Percentiles rank a stretch among this genome's conserved stretches.
Conservation (phyloP, 2,113 vertebrate genomes). For the Salvelinus sp. region DNA sequence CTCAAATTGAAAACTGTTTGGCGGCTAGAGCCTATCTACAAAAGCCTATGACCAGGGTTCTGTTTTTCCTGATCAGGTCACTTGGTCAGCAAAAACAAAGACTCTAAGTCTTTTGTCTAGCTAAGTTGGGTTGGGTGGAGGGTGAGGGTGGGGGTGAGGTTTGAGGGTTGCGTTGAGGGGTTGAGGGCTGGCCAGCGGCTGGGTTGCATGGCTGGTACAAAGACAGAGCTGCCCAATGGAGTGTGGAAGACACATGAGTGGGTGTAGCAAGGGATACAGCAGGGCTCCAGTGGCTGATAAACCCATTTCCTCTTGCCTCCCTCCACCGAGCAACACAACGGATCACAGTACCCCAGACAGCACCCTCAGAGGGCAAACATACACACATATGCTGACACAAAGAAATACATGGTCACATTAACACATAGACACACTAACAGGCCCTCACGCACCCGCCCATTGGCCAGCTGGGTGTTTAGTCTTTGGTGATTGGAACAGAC, state of each 20-base stretch:
- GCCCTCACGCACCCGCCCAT: too few species aligned
- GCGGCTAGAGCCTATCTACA: background rate
- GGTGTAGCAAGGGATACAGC: background rate
- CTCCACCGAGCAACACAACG: constrained; percentile 21
- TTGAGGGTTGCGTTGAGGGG: background rate
- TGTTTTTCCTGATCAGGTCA: too few species aligned
- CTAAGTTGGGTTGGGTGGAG: background rate
- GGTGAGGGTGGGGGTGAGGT: background rate
- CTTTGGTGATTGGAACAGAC: background rate
- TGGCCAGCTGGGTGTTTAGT: too few species aligned
- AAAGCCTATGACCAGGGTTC: too few species aligned
- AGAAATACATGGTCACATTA: background rate
- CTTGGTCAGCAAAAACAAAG: too few species aligned
- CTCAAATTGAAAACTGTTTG: too few species aligned
- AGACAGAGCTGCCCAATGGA: background rate
- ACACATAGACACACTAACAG: too few species aligned
- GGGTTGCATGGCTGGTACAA: background rate
- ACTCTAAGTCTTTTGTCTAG: background rate
- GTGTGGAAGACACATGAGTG: constrained; percentile 16
- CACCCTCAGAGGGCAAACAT: constrained; percentile 3
- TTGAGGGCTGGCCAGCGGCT: background rate
- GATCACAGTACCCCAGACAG: constrained; percentile 19
- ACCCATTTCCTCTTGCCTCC: constrained; percentile 28
- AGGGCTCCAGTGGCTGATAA: constrained; percentile 8
- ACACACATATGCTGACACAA: background rate